Evolutionary conservation across 2,113 vertebrate genomes (phyloP), one percentile per base, ranked within the genome.

Genomic region (Chaenocephalus aceratus): DNA sequence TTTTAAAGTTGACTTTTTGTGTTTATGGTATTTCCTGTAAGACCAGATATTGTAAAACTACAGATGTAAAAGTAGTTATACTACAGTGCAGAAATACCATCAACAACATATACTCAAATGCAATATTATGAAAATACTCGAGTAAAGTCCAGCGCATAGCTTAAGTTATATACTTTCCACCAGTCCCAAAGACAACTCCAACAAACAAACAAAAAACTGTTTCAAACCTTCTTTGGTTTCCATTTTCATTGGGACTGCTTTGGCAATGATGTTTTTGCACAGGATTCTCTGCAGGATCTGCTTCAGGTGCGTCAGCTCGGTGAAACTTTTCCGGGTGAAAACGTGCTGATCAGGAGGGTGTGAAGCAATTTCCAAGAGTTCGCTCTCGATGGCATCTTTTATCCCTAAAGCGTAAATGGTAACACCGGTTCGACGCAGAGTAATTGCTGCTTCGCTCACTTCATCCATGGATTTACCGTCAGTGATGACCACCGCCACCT

Each of bases 401-500:
- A 96, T 85, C 12, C 96, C 96, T 10, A 96, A 76, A 0, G 93
- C 91, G 7, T 95, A 97, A 57, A 97, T 53, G 0, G 90, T 94
- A 54, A 97, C 90, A 0, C 94, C 95, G 0, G 51, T 57, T 1
- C 87, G 86, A 1, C 94, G 92, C 11, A 97, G 94, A 0, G 85
- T 57, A 44, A 90, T 80, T 3, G 96, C 96, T 0, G 91, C 65
- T 2, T 13, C 23, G 4, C 23, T 86, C 53, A 96, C 93, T 0
- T 89, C 15, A 60, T 97, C 96, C n/a, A 94, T 77, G 5, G 96
- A 96, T 23, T 93, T 18, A 0, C 94, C 93, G 1, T 95, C 94
- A 0, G 94, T 96, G 88, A 97, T 95, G 59, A 97, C 91, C 18
- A 97, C 86, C 0, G 96, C 96, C 60, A 97, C 89, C 88, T 96